These are phyloP conservation scores for Bimastos eiseni DNA, from an alignment of 2,888 invertebrate genomes.

Conservation along the genomic window DNA sequence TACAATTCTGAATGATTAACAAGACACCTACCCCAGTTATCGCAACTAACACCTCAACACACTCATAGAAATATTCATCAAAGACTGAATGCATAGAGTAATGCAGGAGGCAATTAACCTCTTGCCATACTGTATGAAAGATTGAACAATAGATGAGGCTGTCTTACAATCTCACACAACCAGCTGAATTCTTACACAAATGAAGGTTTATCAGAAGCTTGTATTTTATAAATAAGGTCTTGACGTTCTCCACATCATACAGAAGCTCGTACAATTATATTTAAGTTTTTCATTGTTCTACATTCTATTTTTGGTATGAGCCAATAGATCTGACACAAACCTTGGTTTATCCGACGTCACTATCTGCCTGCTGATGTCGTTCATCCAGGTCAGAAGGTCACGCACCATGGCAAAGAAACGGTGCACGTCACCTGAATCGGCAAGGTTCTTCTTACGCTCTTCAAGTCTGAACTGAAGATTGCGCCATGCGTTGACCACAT, in stretches of 20 bases:
- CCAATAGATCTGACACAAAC: slow-evolving; percentile 60
- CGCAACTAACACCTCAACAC: background rate
- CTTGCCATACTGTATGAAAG: background rate
- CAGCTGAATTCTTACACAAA: background rate
- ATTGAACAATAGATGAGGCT: background rate
- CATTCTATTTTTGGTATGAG: background rate
- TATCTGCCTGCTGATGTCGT: slow-evolving; percentile 97
- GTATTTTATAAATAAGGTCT: background rate
- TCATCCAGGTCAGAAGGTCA: slow-evolving; percentile 97
- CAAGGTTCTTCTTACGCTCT: slow-evolving; percentile 72
- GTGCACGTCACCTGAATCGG: slow-evolving; percentile 87
- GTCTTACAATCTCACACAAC: background rate
- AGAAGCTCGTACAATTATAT: background rate
- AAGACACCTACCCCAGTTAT: background rate
- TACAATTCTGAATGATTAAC: background rate
- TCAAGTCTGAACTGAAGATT: slow-evolving; percentile 72
- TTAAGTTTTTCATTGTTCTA: background rate
- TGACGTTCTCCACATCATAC: background rate
- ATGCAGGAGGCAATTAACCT: too few species aligned
- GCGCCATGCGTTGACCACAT: slow-evolving; percentile 90
- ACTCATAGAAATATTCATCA: background rate
- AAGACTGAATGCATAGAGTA: too few species aligned
- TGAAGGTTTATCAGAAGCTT: background rate
- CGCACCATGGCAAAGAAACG: slow-evolving; percentile 96
- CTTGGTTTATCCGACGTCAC: slow-evolving; percentile 97